Conservation (phyloP, 2,113 vertebrate species). For the Narcine bancroftii region DNA sequence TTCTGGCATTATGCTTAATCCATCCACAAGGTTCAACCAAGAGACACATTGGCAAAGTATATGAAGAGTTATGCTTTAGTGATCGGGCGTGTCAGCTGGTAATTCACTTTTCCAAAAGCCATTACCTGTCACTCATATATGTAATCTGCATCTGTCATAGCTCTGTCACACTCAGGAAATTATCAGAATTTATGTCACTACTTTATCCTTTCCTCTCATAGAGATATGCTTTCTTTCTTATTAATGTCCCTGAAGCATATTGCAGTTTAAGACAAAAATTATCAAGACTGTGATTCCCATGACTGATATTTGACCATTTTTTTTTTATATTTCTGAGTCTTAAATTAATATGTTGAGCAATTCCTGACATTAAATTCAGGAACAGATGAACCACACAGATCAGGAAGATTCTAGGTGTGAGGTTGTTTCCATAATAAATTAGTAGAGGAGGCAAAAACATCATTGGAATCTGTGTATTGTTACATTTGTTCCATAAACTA, state of each 20-base stretch:
- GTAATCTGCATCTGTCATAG: background rate
- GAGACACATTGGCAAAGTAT: background rate
- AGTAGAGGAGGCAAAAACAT: background rate
- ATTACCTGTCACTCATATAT: constrained; percentile 19
- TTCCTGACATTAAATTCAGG: background rate
- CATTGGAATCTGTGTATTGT: background rate
- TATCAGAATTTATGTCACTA: background rate
- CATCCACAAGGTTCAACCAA: background rate
- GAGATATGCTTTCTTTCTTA: background rate
- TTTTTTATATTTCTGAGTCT: background rate
- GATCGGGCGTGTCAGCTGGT: constrained; percentile 1
- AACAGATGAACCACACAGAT: background rate
- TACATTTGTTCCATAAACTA: background rate
- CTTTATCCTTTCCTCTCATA: background rate
- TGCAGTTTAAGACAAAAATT: background rate
- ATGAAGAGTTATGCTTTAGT: constrained; percentile 21
- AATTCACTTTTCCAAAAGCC: constrained; percentile 5
- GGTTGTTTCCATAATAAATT: background rate
- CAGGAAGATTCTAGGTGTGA: background rate
- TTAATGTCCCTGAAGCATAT: background rate
- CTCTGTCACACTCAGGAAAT: background rate
- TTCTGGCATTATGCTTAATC: background rate
- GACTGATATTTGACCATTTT: background rate
- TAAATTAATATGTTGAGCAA: background rate
- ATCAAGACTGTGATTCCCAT: background rate